Evolutionary conservation across 2,888 invertebrate genomes (phyloP), one percentile per base, ranked within the genome.

Genomic region (Cosmorhoe ocellata): DNA sequence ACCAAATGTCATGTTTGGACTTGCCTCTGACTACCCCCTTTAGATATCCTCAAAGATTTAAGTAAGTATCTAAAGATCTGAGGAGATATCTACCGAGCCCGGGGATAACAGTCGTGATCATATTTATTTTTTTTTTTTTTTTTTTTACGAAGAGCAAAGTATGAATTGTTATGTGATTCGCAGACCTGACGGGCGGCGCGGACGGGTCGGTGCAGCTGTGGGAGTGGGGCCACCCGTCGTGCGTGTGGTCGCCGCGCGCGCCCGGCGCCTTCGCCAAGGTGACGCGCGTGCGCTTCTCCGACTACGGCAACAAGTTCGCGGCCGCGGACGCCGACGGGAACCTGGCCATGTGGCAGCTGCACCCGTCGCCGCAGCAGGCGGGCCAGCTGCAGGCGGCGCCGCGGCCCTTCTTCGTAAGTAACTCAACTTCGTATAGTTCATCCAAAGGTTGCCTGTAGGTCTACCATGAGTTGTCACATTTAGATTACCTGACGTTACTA

Each of bases 281-380:
- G 50, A 98, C 98, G 1, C 93, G 98, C 59, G 97, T 98, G n/a
- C 93, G 97, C 51, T 99, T 99, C 91, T 97, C 97, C 37, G 96
- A 97, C 74, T 98, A 99, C 82, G 99, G 99, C 51, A 99, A 98
- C 89, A 99, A 99, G 90, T 99, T 99, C 84, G 99, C 99, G 26
- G 98, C 99, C 1, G 97, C 97, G 13, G 99, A 99, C 88, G 97
- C 97, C 0, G 99, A 99, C 81, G 99, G 99, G 12, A 96, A 97
- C 79, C 91, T 99, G 12, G 98, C 98, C 69, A 91, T 99, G 70
- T 99, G 98, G 95, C 98, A 98, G 91, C 95, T 98, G 55, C 92
- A 96, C 55, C 93, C 95, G 34, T 93, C 77, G 30, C 74, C 76
- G 66, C 93, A 94, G 49, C 92, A 76, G 40, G 64, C 71, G 40